Percentiles rank a stretch among this genome's conserved stretches.
Evolutionary conservation across 2,797 vertebrate genomes (phyloP).

Genomic region (Anolis apletophallus): DNA sequence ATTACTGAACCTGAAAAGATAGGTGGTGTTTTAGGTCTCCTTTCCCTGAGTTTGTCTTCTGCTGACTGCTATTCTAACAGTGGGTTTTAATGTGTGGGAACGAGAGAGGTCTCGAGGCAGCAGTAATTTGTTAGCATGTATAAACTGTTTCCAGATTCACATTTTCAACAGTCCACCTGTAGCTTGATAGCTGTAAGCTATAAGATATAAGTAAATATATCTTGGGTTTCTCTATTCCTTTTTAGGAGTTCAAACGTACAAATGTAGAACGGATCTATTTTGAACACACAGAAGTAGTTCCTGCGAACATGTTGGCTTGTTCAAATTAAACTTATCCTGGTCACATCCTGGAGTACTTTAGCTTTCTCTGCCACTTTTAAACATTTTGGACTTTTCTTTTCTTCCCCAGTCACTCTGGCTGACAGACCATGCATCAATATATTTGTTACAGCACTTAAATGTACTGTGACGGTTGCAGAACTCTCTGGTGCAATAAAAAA

Average conservation of each 20-base stretch:
- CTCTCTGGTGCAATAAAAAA: slow-evolving; percentile 51
- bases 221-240: not conserved
- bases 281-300: not conserved
- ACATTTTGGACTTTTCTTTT: slow-evolving; percentile 23
- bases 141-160: not conserved
- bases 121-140: not conserved
- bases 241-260: slow-evolving; percentile 1
- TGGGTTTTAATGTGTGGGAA: not conserved
- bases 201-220: not conserved
- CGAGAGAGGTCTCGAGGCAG: not conserved
- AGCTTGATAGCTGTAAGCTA: not conserved
- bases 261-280: not conserved
- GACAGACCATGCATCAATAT: not conserved
- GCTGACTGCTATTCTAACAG: not conserved
- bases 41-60: not conserved
- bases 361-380: slow-evolving; percentile 4
- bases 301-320: not conserved
- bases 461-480: slow-evolving; percentile 25
- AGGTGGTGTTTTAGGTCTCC: no score
- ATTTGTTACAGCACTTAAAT: slow-evolving; percentile 44
- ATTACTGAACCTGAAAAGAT: no score
- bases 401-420: not conserved
- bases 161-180: not conserved
- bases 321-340: slow-evolving; percentile 43
- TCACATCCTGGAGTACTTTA: slow-evolving; percentile 3